Evolutionary conservation across 2,113 vertebrate genomes (phyloP).

Genomic region (Syngnathus floridae): DNA sequence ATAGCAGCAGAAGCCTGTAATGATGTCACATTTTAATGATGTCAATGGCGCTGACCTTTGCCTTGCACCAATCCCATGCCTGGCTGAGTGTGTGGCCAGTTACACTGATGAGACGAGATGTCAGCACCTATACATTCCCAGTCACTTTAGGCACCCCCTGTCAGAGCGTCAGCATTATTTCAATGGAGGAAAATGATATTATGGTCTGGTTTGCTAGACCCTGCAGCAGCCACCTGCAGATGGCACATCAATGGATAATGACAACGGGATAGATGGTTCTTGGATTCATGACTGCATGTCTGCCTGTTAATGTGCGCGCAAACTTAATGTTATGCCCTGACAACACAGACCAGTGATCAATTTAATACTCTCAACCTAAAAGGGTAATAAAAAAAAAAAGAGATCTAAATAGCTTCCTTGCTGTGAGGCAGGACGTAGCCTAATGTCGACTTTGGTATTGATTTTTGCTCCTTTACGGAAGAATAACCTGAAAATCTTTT

Average conservation of each 20-base stretch:
- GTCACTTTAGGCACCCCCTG: neutral
- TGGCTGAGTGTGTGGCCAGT: slow-evolving; percentile 35
- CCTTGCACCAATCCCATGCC: slow-evolving; percentile 56
- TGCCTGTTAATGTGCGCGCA: slow-evolving; percentile 36
- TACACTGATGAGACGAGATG: slow-evolving; percentile 19
- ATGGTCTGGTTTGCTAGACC: slow-evolving; percentile 50
- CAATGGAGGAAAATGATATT: slow-evolving; percentile 28
- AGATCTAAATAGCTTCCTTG: slow-evolving; percentile 39
- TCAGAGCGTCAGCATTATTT: slow-evolving; percentile 7
- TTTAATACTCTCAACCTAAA: slow-evolving; percentile 37
- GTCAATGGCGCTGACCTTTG: slow-evolving; percentile 59
- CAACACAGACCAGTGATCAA: slow-evolving; percentile 21
- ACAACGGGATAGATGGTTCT: slow-evolving; percentile 45
- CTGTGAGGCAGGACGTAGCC: slow-evolving; percentile 44
- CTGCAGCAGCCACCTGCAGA: slow-evolving; percentile 28
- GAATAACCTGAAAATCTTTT: slow-evolving; percentile 60
- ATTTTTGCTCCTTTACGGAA: slow-evolving; percentile 64
- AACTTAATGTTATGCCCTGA: slow-evolving; percentile 20
- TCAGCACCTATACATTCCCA: slow-evolving; percentile 3
- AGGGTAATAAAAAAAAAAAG: slow-evolving; percentile 6
- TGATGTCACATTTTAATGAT: slow-evolving; percentile 67
- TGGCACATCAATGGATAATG: slow-evolving; percentile 48
- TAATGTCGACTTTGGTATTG: slow-evolving; percentile 52
- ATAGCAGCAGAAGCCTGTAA: slow-evolving; percentile 52
- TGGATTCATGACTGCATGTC: slow-evolving; percentile 2